Evolutionary conservation across 53 echinoderm and acorn worm genomes (phyloP), one percentile per base, ranked within the genome.

Genomic region (Zoroaster sp.): DNA sequence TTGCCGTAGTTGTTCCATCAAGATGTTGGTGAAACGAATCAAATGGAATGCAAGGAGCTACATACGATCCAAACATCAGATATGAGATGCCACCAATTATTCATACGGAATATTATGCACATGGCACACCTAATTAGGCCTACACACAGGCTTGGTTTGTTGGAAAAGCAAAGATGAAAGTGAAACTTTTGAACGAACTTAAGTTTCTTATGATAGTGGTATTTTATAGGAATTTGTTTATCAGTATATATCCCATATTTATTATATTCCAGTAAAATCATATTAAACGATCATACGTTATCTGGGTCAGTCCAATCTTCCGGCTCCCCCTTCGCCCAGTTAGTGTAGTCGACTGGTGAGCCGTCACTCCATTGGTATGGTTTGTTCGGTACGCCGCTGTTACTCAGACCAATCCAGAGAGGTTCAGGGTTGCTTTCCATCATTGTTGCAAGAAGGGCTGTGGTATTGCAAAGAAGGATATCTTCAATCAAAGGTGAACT

Each of bases 351-450:
- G 31, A 81, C 13, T 1, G 43, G 4, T 3, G 81, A 66, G 14
- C 81, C 81, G 31, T 81, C 81, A 15, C 66, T 81, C 81, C 81
- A 81, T 3, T 81, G 81, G 30, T 35, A 81, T 33, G 65, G 81
- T 38, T 66, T 12, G 3, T 40, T 67, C 10, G 66, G 0, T 28
- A 28, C 8, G 28, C 66, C 81, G 30, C 65, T 44, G 41, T 66
- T 66, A 12, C 67, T 67, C 28, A 81, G 68, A 25, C 81, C 81
- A 41, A 81, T 81, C 81, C 81, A 81, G 28, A 81, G 66, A 0
- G 17, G 32, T 66, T 81, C 66, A 31, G 15, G 28, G 28, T 40
- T 28, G 4, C 66, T 65, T 14, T 81, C 81, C 81, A 81, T 65
- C 14, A 81, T 28, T 2, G 81, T 41, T n/a, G 40, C 31, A 40